Conservation (phyloP, 2,888 invertebrate species). For the Thecophora atra region DNA sequence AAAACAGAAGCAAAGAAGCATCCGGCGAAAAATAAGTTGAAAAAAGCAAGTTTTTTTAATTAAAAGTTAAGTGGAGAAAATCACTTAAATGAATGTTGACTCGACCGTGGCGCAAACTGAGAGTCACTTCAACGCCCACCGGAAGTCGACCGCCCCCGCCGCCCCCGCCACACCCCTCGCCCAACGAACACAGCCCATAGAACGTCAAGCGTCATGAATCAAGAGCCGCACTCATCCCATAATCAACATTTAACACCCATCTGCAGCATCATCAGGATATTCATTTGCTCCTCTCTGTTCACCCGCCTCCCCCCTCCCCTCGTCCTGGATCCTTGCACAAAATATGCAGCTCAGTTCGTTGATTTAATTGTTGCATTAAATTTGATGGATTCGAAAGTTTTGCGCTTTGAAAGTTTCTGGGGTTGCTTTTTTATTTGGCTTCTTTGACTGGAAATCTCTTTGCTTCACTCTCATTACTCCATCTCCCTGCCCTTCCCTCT, state of each 20-base stretch:
- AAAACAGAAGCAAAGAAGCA: constrained; percentile 4
- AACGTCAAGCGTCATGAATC: background rate
- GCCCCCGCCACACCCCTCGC: background rate
- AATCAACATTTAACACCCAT: background rate
- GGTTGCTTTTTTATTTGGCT: constrained; percentile 12
- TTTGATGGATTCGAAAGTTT: constrained; percentile 32
- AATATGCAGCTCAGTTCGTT: constrained; percentile 3
- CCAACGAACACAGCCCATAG: background rate
- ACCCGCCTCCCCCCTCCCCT: background rate
- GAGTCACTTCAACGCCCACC: constrained; percentile 20
- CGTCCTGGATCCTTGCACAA: background rate
- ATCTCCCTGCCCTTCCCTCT: no score
- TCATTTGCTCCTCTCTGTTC: background rate
- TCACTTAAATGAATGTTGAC: constrained; percentile 30
- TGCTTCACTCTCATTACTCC: background rate
- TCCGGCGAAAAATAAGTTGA: constrained; percentile 3
- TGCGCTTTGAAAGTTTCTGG: constrained; percentile 11
- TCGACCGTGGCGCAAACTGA: constrained; percentile 22
- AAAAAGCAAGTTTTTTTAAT: constrained; percentile 29
- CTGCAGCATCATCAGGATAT: background rate
- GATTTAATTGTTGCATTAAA: constrained; percentile 32
- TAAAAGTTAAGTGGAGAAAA: constrained; percentile 35
- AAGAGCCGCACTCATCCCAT: background rate
- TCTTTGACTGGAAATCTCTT: constrained; percentile 6
- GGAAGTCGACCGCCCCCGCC: background rate